Base-by-base conservation (phyloP, 2,797 vertebrate species). In the Sebastes hubbsi region DNA sequence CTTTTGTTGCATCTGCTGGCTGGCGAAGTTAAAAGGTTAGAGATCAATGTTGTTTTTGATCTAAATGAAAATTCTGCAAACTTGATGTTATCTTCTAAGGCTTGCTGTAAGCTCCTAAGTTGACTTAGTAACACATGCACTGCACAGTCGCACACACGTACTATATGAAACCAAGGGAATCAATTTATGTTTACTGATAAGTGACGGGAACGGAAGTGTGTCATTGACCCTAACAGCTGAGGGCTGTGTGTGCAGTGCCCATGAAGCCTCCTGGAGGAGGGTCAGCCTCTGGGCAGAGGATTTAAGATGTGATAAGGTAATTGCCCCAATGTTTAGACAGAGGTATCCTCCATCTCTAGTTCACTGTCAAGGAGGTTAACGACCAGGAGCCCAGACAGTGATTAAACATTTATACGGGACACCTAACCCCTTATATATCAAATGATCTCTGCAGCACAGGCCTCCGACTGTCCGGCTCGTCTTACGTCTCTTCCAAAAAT, bases 341-440 rank as follows among this genome's bases (percentile, higher is more conserved):
- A 80, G 64, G 77, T 79, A 86, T 87, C 65, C 70, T 81, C 63
- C 63, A 82, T 78, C 82, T 83, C 68, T 70, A 81, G 78, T 85
- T 74, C 64, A 76, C 85, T 87, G 82, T 86, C 83, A 88, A 88
- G 71, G 76, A 91, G 91, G 93, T 94, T 93, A 94, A 94, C 84
- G 72, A 91, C 85, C 87, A 83, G 78, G 78, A 91, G 89, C 88
- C 89, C 91, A 94, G 92, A 94, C 89, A 86, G 86, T 88, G 88
- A 95, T 94, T 93, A 93, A 93, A 94, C 89, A 91, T 94, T 93
- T 94, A 93, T 89, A 93, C 52, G 29, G 77, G 92, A 91, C 82
- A 93, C 87, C 80, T 85, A 89, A 91, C 77, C 85, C 79, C 85
- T 89, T 89, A 90, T 87, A 87, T 92, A 93, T 93, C 90, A 92